phyloP scores from a whole-genome alignment of 2,888 invertebrate genomes.

The Caenorhabditis uteleia region DNA sequence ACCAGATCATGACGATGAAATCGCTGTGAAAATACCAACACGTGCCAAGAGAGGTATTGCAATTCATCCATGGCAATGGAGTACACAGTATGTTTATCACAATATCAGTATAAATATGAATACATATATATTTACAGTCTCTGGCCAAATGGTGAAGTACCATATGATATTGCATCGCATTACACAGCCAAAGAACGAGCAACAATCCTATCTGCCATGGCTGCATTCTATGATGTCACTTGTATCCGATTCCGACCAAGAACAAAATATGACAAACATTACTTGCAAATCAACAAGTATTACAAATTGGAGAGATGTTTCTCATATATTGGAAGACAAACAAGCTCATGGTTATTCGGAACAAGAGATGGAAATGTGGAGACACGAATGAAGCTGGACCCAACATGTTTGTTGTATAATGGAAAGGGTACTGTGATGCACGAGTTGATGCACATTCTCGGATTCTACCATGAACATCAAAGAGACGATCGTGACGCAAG shows the following conservation, averaged over 20 bases:
- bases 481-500: constrained; percentile 48
- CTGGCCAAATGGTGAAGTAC: constrained; percentile 47
- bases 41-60: constrained; percentile 37
- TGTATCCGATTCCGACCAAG: constrained; percentile 51
- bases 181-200: constrained; percentile 36
- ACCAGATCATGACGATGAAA: constrained; percentile 17
- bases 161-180: constrained; percentile 48
- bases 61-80: constrained; percentile 47
- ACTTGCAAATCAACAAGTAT: constrained; percentile 50
- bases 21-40: constrained; percentile 35
- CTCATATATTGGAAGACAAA: constrained; percentile 51
- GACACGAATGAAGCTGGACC: constrained; percentile 51
- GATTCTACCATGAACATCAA: constrained; percentile 55
- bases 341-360: constrained; percentile 38
- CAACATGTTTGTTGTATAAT: constrained; percentile 44
- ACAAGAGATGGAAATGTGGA: constrained; percentile 44
- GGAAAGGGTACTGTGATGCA: constrained; percentile 51
- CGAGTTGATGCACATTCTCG: constrained; percentile 53
- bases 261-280: constrained; percentile 27
- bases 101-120: too few species aligned
- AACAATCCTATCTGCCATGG: constrained; percentile 45
- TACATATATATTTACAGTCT: constrained; percentile 28
- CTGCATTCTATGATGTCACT: constrained; percentile 40
- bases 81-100: constrained; percentile 26
- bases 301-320: constrained; percentile 48